A percentile compares a stretch with the other conserved stretches of the same genome.
These are phyloP conservation scores for Hyla sarda DNA, from an alignment of 2,113 vertebrate species.

Conservation along the genomic window DNA sequence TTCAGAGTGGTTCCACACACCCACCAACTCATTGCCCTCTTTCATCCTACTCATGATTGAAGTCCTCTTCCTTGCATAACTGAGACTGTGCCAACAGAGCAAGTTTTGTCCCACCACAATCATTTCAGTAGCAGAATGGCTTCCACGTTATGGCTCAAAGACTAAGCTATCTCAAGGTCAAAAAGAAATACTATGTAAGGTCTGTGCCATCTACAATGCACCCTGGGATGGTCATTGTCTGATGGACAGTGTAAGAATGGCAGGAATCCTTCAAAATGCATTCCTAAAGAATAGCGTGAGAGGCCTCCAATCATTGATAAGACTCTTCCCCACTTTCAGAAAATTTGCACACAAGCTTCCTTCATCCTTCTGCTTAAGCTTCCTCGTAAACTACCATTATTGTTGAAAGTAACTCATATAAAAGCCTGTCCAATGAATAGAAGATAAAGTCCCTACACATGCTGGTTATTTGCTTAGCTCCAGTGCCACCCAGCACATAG, in stretches of 20 bases:
- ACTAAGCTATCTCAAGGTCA: slow-evolving; percentile 22
- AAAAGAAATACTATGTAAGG: slow-evolving; percentile 10
- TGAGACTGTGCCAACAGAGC: slow-evolving; percentile 39
- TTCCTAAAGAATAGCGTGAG: slow-evolving; percentile 19
- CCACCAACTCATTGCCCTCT: slow-evolving; percentile 32
- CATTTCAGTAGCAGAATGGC: background rate
- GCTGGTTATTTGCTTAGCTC: background rate
- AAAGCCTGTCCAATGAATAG: background rate
- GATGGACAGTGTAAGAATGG: slow-evolving; percentile 20
- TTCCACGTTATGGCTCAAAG: background rate
- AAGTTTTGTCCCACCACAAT: slow-evolving; percentile 29
- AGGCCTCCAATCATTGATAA: background rate
- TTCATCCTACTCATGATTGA: slow-evolving; percentile 40
- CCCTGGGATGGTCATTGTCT: slow-evolving; percentile 25
- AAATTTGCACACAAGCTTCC: background rate
- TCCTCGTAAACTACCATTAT: slow-evolving; percentile 6
- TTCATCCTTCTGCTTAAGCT: background rate
- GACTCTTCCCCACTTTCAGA: background rate
- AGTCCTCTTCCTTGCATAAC: slow-evolving; percentile 13
- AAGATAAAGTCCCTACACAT: background rate
- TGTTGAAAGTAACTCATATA: background rate
- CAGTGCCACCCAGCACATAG: background rate
- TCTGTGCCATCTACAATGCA: background rate
- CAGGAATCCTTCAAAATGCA: slow-evolving; percentile 18
- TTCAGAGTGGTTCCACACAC: background rate